Percentiles rank a stretch among this genome's conserved stretches.
Conservation (phyloP, 30 jellyfish, hydroid and myxozoan species). For the Phacellophora camtschatica region DNA sequence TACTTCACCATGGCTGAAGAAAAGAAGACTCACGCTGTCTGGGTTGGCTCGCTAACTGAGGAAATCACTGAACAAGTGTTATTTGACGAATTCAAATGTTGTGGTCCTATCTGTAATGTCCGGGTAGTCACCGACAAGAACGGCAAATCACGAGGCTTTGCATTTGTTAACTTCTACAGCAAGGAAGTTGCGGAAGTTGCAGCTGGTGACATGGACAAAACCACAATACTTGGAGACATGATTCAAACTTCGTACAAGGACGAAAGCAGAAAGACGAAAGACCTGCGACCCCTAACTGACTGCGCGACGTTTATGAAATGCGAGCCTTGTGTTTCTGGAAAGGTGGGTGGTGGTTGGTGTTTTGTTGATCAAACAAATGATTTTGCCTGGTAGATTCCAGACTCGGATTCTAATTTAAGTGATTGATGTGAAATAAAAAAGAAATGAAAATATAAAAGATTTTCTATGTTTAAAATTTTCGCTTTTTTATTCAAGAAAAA, state of each 20-base stretch:
- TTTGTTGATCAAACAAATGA: no score
- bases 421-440: no score
- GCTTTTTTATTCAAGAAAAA: no score
- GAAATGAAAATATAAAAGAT: no score
- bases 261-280: background rate
- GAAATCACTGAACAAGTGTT: conserved; percentile 42
- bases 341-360: conserved; percentile 18
- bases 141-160: conserved; percentile 33
- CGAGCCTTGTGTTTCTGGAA: background rate
- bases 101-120: conserved; percentile 66
- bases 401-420: no score
- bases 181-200: conserved; percentile 86
- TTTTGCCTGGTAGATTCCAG: no score
- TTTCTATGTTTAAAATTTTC: no score
- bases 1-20: conserved; percentile 1
- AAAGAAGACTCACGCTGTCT: conserved; percentile 60
- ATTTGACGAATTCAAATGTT: conserved; percentile 19
- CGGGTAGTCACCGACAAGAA: background rate
- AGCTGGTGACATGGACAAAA: conserved; percentile 62
- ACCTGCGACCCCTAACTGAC: conserved; percentile 36
- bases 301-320: conserved; percentile 15
- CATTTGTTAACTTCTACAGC: conserved; percentile 47
- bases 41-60: conserved; percentile 70
- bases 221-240: background rate
- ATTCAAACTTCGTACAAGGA: conserved; percentile 7